Percentiles rank a stretch among this genome's conserved stretches.
These are phyloP conservation scores for Phalacrocorax carbo DNA, from an alignment of 2,113 vertebrate species.

Conservation along the genomic window DNA sequence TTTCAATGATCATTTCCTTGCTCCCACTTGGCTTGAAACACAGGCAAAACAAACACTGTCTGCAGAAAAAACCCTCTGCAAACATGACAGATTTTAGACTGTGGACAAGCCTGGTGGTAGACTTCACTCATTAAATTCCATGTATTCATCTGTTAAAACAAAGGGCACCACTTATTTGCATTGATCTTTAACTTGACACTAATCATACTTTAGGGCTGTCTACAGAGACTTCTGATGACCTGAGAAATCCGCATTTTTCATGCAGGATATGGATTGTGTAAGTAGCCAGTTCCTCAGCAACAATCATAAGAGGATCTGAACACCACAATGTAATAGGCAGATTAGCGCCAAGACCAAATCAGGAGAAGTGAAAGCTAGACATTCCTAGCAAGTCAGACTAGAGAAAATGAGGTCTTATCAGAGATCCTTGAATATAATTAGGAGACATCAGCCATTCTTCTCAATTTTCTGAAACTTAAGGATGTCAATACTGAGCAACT, in stretches of 20 bases:
- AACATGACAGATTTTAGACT: neutral
- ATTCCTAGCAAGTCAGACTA: neutral
- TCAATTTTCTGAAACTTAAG: neutral
- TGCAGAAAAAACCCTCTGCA: neutral
- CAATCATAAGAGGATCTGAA: neutral
- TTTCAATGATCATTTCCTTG: neutral
- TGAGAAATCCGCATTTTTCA: accelerated
- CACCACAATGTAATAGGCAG: accelerated
- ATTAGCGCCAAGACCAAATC: neutral
- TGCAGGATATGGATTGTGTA: neutral
- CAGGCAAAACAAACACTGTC: neutral
- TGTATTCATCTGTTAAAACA: neutral
- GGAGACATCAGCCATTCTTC: neutral
- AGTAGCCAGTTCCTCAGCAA: neutral
- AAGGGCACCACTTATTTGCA: neutral
- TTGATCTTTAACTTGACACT: neutral
- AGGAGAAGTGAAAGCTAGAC: neutral
- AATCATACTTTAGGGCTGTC: neutral
- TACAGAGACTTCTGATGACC: neutral
- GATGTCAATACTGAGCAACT: neutral
- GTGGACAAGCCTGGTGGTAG: neutral
- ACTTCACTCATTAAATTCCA: neutral
- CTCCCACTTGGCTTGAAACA: neutral
- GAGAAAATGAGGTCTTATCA: neutral
- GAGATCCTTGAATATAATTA: neutral